phyloP scores from a whole-genome alignment of 2,888 invertebrate species.

The Mimas tiliae region DNA sequence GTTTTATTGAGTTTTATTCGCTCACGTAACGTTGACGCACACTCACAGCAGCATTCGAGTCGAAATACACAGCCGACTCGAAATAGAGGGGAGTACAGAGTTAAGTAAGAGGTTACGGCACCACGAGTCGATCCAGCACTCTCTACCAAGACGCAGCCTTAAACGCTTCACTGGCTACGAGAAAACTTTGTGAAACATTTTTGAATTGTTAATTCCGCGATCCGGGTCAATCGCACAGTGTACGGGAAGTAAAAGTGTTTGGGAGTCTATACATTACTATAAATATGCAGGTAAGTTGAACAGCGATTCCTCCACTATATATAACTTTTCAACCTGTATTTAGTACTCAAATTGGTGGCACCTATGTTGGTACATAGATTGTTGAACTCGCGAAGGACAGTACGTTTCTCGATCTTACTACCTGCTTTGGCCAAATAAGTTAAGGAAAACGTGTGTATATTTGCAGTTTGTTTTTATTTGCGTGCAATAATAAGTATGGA shows the following conservation, averaged over 20 bases:
- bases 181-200: slow-evolving; percentile 53
- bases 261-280: slow-evolving; percentile 38
- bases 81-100: slow-evolving; percentile 57
- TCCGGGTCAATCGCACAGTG: slow-evolving; percentile 65
- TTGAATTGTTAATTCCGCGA: slow-evolving; percentile 60
- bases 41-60: slow-evolving; percentile 39
- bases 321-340: slow-evolving; percentile 42
- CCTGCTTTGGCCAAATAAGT: slow-evolving; percentile 41
- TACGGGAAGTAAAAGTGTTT: slow-evolving; percentile 72
- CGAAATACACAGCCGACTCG: slow-evolving; percentile 34
- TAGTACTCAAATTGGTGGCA: slow-evolving; percentile 43
- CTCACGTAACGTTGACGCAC: slow-evolving; percentile 51
- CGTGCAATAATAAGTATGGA: not conserved
- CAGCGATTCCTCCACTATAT: slow-evolving; percentile 54
- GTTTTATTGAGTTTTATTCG: slow-evolving; percentile 45
- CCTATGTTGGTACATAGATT: slow-evolving; percentile 43
- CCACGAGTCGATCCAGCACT: slow-evolving; percentile 61
- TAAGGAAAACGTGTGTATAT: slow-evolving; percentile 36
- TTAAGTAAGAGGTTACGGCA: slow-evolving; percentile 83
- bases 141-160: slow-evolving; percentile 62
- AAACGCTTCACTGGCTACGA: slow-evolving; percentile 59
- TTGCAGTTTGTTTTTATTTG: slow-evolving; percentile 12
- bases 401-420: slow-evolving; percentile 41
- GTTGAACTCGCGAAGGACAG: slow-evolving; percentile 57
- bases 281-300: slow-evolving; percentile 73